These are phyloP conservation scores for Nyctalus aviator DNA, from an alignment of 2,797 vertebrate species.

Conservation along the genomic window DNA sequence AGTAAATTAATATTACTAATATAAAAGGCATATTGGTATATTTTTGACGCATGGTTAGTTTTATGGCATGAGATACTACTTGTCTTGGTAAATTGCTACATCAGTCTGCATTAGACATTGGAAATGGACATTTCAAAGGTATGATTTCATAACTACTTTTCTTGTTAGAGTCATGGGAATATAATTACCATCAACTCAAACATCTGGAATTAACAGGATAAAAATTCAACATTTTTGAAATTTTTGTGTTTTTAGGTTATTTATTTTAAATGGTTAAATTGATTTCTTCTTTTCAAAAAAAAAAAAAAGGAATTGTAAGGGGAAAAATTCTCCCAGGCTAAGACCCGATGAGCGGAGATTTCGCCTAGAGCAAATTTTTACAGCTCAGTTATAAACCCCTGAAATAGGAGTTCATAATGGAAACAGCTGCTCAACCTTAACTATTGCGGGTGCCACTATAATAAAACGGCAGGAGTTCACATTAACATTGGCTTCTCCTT, in stretches of 20 bases:
- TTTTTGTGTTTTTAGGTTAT: slow-evolving; percentile 54
- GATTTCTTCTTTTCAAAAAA: slow-evolving; percentile 78
- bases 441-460: slow-evolving; percentile 84
- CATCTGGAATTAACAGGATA: slow-evolving; percentile 28
- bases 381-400: slow-evolving; percentile 89
- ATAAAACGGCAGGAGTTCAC: slow-evolving; percentile 88
- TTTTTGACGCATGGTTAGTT: slow-evolving; percentile 63
- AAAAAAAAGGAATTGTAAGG: slow-evolving; percentile 63
- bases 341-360: slow-evolving; percentile 84
- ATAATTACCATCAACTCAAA: slow-evolving; percentile 23
- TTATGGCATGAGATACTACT: slow-evolving; percentile 36
- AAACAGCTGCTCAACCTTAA: slow-evolving; percentile 89
- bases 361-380: slow-evolving; percentile 88
- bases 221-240: slow-evolving; percentile 41
- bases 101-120: slow-evolving; percentile 61
- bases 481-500: slow-evolving; percentile 87
- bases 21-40: slow-evolving; percentile 36
- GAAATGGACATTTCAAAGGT: slow-evolving; percentile 15
- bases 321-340: slow-evolving; percentile 86
- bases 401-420: slow-evolving; percentile 89
- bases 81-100: slow-evolving; percentile 75
- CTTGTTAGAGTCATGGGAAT: slow-evolving; percentile 40
- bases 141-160: slow-evolving; percentile 11
- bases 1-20: slow-evolving; percentile 44
- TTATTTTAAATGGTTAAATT: slow-evolving; percentile 79